Conservation (phyloP, 2,113 vertebrate species). For the Strigops habroptila region DNA sequence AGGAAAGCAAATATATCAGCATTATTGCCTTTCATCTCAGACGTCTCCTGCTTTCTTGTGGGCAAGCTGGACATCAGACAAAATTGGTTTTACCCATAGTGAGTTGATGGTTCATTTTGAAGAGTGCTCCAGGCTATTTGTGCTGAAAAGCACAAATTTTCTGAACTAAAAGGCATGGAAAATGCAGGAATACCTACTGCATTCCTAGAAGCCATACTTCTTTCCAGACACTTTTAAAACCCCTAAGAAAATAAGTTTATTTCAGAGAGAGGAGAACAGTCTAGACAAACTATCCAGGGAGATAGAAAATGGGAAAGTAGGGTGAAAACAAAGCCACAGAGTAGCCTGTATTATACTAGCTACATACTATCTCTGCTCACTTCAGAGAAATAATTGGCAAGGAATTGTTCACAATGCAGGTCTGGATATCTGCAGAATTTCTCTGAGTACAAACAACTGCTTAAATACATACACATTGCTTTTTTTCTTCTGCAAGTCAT, state of each 20-base stretch:
- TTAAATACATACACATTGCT: not conserved
- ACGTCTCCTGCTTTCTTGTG: not conserved
- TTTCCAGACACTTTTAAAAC: not conserved
- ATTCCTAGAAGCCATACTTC: not conserved
- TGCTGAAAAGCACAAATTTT: not conserved
- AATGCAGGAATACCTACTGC: not conserved
- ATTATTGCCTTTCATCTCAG: not conserved
- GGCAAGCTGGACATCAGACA: not conserved
- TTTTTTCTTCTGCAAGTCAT: not conserved
- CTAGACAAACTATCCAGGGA: not conserved
- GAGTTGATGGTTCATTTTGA: not conserved
- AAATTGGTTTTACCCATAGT: not conserved
- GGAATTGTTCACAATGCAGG: not conserved
- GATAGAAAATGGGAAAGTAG: not conserved
- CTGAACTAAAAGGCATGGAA: not conserved
- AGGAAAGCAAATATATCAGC: not conserved
- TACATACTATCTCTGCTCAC: not conserved
- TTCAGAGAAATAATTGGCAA: not conserved
- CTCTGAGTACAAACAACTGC: not conserved
- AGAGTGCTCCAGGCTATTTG: not conserved
- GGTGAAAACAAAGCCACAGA: not conserved
- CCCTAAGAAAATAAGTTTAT: not conserved
- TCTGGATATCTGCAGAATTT: slow-evolving; percentile 10
- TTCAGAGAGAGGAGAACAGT: not conserved
- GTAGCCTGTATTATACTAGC: not conserved